Conservation (phyloP, 2,888 invertebrate species). For the Phorcus lineatus region DNA sequence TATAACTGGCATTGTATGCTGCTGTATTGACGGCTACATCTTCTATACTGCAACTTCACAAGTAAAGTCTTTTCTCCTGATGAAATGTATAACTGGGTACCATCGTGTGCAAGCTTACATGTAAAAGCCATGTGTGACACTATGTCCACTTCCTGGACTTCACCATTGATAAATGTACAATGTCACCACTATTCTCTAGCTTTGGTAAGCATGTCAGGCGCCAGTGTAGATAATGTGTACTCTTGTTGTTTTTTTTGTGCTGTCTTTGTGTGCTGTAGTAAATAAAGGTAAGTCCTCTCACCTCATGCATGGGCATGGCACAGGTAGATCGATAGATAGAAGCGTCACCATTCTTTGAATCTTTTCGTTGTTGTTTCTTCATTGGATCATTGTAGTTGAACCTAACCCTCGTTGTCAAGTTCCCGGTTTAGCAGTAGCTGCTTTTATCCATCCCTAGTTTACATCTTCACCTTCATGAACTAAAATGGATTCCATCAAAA, state of each 20-base stretch:
- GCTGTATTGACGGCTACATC: too few species aligned
- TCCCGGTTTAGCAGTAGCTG: too few species aligned
- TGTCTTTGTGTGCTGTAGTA: slow-evolving; percentile 49
- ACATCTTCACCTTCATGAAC: too few species aligned
- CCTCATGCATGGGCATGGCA: slow-evolving; percentile 15
- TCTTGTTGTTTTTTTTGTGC: slow-evolving; percentile 38
- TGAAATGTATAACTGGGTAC: background rate
- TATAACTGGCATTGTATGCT: too few species aligned
- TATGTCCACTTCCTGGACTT: background rate
- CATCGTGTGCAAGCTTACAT: background rate
- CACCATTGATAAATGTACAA: slow-evolving; percentile 3
- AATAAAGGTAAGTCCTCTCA: slow-evolving; percentile 57
- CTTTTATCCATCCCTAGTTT: too few species aligned
- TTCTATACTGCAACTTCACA: too few species aligned
- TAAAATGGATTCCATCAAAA: too few species aligned
- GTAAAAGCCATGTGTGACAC: background rate
- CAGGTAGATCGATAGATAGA: background rate
- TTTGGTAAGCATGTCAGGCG: slow-evolving; percentile 22
- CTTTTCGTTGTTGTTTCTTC: background rate
- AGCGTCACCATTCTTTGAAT: slow-evolving; percentile 7
- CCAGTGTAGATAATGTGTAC: slow-evolving; percentile 25
- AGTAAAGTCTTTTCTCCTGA: background rate
- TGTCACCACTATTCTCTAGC: slow-evolving; percentile 1
- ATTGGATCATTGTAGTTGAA: background rate
- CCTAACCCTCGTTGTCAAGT: too few species aligned